Conservation (phyloP, 2,888 invertebrate genomes). For the Leistus spinibarbis region DNA sequence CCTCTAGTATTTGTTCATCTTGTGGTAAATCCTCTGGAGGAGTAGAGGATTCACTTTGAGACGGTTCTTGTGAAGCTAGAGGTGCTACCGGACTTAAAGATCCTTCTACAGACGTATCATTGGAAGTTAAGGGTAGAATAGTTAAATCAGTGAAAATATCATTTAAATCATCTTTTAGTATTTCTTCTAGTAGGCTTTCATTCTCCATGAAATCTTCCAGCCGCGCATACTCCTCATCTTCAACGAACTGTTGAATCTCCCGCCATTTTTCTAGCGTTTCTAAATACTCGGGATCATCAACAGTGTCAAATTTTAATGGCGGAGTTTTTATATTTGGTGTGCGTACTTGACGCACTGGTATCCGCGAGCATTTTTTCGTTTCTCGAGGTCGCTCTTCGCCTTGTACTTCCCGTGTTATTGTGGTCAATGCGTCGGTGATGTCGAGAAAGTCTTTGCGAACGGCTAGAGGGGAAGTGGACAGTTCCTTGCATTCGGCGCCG, state of each 20-base stretch:
- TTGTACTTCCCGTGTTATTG: slow-evolving; percentile 38
- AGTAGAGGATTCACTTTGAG: slow-evolving; percentile 3
- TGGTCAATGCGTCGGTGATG: slow-evolving; percentile 35
- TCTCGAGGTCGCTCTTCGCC: slow-evolving; percentile 40
- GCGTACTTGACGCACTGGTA: slow-evolving; percentile 42
- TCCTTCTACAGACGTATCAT: slow-evolving; percentile 7
- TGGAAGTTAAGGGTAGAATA: slow-evolving; percentile 1
- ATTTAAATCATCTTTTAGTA: slow-evolving; percentile 7
- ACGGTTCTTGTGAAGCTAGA: slow-evolving; percentile 12
- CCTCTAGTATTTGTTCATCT: slow-evolving; percentile 45
- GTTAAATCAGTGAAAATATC: slow-evolving; percentile 33
- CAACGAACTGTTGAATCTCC: slow-evolving; percentile 25
- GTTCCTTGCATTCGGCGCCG: slow-evolving; percentile 43
- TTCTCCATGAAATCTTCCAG: slow-evolving; percentile 6
- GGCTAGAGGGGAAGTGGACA: slow-evolving; percentile 37
- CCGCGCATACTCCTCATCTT: slow-evolving; percentile 25
- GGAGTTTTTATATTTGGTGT: not conserved
- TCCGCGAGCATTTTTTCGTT: slow-evolving; percentile 41
- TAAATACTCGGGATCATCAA: not conserved
- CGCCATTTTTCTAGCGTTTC: slow-evolving; percentile 27
- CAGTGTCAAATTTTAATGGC: slow-evolving; percentile 8
- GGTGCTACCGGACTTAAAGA: slow-evolving; percentile 32
- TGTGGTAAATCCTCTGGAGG: not conserved
- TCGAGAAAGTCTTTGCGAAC: slow-evolving; percentile 42
- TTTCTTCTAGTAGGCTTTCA: not conserved